Evolutionary conservation across 2,888 invertebrate species (phyloP).

Genomic region (Ophion costatus): DNA sequence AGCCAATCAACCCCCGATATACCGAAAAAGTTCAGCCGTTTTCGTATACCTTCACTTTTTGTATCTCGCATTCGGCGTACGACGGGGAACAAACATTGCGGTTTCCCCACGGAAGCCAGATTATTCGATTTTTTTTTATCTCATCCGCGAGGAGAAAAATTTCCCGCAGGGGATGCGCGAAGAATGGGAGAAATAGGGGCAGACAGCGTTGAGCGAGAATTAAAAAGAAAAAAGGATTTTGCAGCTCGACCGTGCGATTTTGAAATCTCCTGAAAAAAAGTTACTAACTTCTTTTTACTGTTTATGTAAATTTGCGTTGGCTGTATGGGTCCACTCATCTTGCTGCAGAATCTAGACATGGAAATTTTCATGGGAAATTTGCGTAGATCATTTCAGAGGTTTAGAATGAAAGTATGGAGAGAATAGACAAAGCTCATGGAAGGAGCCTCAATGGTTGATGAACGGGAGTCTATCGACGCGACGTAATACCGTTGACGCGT

Average conservation of each 20-base stretch:
- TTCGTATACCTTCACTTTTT: background rate
- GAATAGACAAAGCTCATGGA: background rate
- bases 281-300: background rate
- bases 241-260: background rate
- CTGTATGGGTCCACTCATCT: no score
- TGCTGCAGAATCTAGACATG: no score
- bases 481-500: background rate
- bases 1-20: constrained; percentile 36
- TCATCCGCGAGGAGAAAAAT: background rate
- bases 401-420: background rate
- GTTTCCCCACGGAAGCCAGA: background rate
- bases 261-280: background rate
- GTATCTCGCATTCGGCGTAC: background rate
- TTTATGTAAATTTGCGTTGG: background rate
- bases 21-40: constrained; percentile 1
- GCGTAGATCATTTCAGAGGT: no score
- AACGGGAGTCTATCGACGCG: background rate
- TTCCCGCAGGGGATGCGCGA: background rate
- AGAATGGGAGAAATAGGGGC: background rate
- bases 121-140: background rate
- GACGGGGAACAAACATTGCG: background rate
- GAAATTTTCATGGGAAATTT: background rate
- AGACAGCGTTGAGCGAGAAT: no score
- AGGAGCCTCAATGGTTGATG: background rate
- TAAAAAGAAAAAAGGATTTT: background rate